These are phyloP conservation scores for Oreohelix idahoensis DNA, from an alignment of 1,140 invertebrate species.

Conservation along the genomic window DNA sequence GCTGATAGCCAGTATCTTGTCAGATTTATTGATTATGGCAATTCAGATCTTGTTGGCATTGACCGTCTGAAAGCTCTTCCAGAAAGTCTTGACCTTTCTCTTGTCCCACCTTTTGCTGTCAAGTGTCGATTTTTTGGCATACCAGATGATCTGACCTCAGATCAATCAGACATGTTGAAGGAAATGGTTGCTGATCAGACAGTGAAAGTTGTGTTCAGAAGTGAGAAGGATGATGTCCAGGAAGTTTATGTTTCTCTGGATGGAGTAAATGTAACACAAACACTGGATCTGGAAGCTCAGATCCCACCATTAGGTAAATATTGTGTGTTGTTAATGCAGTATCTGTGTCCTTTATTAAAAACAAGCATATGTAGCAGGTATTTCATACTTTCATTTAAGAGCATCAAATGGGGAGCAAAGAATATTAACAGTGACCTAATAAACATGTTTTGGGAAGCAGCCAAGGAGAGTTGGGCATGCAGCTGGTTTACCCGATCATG, in stretches of 20 bases:
- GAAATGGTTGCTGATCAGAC: conserved; percentile 53
- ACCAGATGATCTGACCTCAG: conserved; percentile 49
- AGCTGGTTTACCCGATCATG: no score
- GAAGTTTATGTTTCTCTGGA: background rate
- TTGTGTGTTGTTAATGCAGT: no score
- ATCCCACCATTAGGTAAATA: conserved; percentile 30
- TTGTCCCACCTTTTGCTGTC: conserved; percentile 51
- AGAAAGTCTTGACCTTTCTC: conserved; percentile 16
- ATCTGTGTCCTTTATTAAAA: no score
- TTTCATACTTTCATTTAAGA: no score
- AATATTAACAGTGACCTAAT: no score
- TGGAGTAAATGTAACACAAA: background rate
- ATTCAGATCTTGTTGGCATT: conserved; percentile 52
- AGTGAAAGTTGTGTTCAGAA: conserved; percentile 53
- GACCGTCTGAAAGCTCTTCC: conserved; percentile 47
- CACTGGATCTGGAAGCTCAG: conserved; percentile 47
- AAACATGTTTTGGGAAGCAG: no score
- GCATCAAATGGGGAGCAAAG: no score
- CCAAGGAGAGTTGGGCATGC: no score
- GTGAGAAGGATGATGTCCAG: conserved; percentile 34
- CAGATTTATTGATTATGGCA: conserved; percentile 77
- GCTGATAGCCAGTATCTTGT: conserved; percentile 78
- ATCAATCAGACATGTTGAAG: conserved; percentile 52
- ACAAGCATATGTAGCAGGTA: no score
- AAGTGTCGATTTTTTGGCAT: conserved; percentile 52